phyloP scores from a whole-genome alignment of 2,113 vertebrate genomes.

The Dicerorhinus sumatrensis region DNA sequence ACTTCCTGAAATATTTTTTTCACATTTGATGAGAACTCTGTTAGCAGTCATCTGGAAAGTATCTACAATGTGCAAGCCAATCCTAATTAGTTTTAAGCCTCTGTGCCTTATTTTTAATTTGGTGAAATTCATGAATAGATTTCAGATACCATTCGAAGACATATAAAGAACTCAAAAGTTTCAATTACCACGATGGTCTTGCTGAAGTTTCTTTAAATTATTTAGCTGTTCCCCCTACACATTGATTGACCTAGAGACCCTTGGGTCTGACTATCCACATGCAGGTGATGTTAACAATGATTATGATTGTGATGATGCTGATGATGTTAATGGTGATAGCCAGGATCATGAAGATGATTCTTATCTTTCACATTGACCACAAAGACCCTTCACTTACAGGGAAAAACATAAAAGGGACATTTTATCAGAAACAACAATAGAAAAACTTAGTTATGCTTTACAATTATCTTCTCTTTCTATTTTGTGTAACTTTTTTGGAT shows the following conservation, averaged over 20 bases:
- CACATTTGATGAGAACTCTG: neutral
- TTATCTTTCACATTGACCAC: neutral
- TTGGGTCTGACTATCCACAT: neutral
- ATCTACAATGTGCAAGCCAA: neutral
- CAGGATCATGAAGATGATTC: neutral
- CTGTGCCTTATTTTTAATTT: slow-evolving; percentile 37
- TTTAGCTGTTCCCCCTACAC: neutral
- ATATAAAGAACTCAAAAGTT: neutral
- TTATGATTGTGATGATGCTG: too few relatives aligned
- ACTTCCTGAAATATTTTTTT: neutral
- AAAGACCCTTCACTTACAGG: neutral
- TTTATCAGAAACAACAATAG: neutral
- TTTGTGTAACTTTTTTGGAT: neutral
- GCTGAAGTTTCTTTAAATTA: neutral
- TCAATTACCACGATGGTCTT: neutral
- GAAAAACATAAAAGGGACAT: neutral
- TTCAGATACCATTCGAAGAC: neutral
- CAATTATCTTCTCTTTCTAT: neutral
- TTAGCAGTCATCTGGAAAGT: neutral
- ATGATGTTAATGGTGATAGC: neutral
- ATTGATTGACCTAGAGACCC: neutral
- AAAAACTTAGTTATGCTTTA: neutral
- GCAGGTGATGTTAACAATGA: neutral
- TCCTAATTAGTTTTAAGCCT: neutral
- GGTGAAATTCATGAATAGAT: neutral